Base-by-base conservation (phyloP, 2,888 invertebrate species). In the Pseudococcus viburni region DNA sequence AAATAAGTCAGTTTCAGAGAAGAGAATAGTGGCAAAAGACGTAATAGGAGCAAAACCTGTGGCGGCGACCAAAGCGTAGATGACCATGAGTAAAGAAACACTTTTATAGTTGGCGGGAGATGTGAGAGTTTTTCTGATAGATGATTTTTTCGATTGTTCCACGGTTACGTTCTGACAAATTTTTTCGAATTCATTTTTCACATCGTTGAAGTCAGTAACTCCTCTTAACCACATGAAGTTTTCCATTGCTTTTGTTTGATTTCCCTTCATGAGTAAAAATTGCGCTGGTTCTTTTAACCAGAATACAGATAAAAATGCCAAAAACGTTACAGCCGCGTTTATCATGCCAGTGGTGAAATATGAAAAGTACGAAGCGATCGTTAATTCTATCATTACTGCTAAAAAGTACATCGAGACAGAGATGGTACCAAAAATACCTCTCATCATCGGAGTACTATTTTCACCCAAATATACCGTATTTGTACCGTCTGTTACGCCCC, bases 381-480 rank as follows among this genome's bases (percentile, higher is more conserved):
- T 19, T 22, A 55, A 33, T 22, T 85, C 59, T 19, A 33, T 17
- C 15, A 22, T 59, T 85, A 85, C 11, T 12, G 33, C 85, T n/a
- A 46, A 46, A 11, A 55, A 51, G 33, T 51, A 26, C 19, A 26
- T 17, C 6, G 55, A 17, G 19, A 22, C n/a, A 1, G 33, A 8
- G 5, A 85, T 12, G 22, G 55, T 59, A 39, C 55, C 85, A n/a
- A 55, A n/a, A 11, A 85, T 59, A 17, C 90, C 90, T 8, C 90
- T 89, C 22, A 89, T 86, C 15, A 42, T 83, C 4, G 90, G 88
- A 9, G 90, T 88, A 19, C 90, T 85, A 3, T 90, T 89, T 88
- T 90, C 90, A 12, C 89, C 90, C 5, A 90, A 89, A 80, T 90
- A 90, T 26, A 90, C 64, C 12, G 90, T 89, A 7, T 89, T 89